These are phyloP conservation scores for Colistium nudipinnis DNA, from an alignment of 2,113 vertebrate species.

Conservation along the genomic window DNA sequence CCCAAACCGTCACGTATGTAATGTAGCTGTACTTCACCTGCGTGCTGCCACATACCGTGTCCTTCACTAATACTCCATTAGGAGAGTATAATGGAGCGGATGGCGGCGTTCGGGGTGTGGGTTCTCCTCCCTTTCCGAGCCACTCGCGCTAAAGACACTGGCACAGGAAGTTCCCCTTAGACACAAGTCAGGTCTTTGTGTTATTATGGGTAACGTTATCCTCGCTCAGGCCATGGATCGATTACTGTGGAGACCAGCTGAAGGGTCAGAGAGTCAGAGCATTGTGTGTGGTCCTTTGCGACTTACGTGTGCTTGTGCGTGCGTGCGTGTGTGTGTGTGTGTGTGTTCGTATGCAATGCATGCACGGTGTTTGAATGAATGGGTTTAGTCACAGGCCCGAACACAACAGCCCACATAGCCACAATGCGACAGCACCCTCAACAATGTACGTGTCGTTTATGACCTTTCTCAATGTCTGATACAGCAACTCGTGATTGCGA, in stretches of 20 bases:
- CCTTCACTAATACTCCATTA: slow-evolving; percentile 46
- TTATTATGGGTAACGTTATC: slow-evolving; percentile 70
- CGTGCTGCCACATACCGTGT: slow-evolving; percentile 28
- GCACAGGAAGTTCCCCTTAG: slow-evolving; percentile 48
- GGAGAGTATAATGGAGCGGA: slow-evolving; percentile 53
- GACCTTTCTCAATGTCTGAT: no score
- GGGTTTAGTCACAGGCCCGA: slow-evolving; percentile 67
- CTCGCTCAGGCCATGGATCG: slow-evolving; percentile 33
- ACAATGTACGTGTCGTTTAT: slow-evolving; percentile 41
- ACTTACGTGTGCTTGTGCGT: slow-evolving; percentile 40
- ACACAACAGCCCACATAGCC: slow-evolving; percentile 68
- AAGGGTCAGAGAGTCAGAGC: slow-evolving; percentile 59
- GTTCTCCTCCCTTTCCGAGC: slow-evolving; percentile 47
- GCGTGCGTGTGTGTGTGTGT: slow-evolving; percentile 36
- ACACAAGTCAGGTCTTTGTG: slow-evolving; percentile 66
- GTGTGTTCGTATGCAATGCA: slow-evolving; percentile 36
- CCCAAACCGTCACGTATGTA: slow-evolving; percentile 37
- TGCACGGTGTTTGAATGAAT: slow-evolving; percentile 56
- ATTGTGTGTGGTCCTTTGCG: slow-evolving; percentile 69
- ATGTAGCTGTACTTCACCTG: slow-evolving; percentile 48
- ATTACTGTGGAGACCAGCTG: slow-evolving; percentile 44
- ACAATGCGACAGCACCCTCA: slow-evolving; percentile 56
- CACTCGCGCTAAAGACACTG: slow-evolving; percentile 33
- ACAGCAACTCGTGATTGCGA: no score
- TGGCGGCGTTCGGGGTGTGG: slow-evolving; percentile 60